Conservation (phyloP, 2,113 vertebrate species). For the Rhabdomys dilectus region DNA sequence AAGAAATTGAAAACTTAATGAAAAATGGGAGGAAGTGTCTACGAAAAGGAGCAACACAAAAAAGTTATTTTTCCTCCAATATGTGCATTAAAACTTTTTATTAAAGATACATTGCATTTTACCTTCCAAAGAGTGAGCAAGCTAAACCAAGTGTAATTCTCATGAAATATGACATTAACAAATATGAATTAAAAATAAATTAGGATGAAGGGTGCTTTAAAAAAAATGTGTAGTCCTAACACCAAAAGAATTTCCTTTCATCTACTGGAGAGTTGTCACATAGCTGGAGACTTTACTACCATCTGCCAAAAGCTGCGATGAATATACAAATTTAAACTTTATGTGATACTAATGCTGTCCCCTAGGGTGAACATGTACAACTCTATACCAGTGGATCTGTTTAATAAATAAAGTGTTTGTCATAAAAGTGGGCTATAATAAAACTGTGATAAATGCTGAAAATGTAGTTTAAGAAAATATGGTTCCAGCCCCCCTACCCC, state of each 20-base stretch:
- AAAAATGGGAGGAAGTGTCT: conserved; percentile 22
- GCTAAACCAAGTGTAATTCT: conserved; percentile 31
- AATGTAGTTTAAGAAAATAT: conserved; percentile 26
- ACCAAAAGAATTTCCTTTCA: conserved; percentile 30
- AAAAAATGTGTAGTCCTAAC: neutral
- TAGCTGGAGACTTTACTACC: conserved; percentile 25
- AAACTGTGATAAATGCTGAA: neutral
- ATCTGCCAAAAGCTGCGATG: neutral
- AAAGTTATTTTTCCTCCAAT: conserved; percentile 3
- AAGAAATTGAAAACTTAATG: conserved; percentile 28
- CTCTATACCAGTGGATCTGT: neutral
- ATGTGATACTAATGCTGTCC: conserved; percentile 13
- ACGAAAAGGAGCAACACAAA: neutral
- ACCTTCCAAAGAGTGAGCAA: conserved; percentile 44
- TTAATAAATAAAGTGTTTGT: conserved; percentile 20
- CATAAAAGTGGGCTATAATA: conserved; percentile 25
- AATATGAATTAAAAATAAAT: conserved; percentile 54
- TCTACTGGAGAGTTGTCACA: neutral
- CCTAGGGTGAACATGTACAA: neutral
- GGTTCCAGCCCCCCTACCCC: neutral
- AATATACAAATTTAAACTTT: conserved; percentile 49
- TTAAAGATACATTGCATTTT: conserved; percentile 4
- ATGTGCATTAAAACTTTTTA: conserved; percentile 4
- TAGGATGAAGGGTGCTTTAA: neutral
- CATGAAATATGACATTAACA: conserved; percentile 41